A percentile compares a stretch with the other conserved stretches of the same genome.
These are phyloP conservation scores for Babylonia areolata DNA, from an alignment of 1,140 invertebrate genomes.

Conservation along the genomic window DNA sequence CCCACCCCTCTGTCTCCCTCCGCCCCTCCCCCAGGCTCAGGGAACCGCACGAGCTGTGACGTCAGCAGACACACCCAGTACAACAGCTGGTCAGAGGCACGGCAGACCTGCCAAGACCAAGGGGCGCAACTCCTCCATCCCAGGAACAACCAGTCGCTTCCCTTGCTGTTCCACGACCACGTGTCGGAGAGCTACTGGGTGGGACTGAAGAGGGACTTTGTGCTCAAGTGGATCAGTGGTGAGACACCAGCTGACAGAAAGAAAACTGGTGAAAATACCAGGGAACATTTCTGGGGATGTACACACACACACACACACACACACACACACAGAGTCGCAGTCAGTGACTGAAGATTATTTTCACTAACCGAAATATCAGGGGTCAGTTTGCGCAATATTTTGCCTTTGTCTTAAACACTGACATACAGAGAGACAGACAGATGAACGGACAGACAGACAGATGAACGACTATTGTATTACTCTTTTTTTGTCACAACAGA, in stretches of 20 bases:
- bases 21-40: not conserved
- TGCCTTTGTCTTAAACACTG: too few species aligned
- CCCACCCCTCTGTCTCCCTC: not conserved
- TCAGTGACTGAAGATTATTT: too few species aligned
- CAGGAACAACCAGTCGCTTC: slow-evolving; percentile 2
- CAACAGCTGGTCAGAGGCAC: not conserved
- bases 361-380: too few species aligned
- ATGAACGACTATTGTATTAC: too few species aligned
- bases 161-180: not conserved
- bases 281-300: too few species aligned
- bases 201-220: not conserved
- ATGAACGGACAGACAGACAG: too few species aligned
- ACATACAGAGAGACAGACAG: too few species aligned
- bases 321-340: too few species aligned
- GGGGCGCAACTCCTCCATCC: not conserved
- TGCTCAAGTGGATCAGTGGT: not conserved
- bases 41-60: not conserved
- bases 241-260: not conserved
- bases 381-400: too few species aligned
- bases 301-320: too few species aligned
- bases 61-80: not conserved
- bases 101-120: not conserved
- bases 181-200: slow-evolving; percentile 1
- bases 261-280: too few species aligned
- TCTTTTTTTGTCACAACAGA: too few species aligned